Evolutionary conservation across 2,888 invertebrate genomes (phyloP).

Genomic region (Microctonus brassicae): DNA sequence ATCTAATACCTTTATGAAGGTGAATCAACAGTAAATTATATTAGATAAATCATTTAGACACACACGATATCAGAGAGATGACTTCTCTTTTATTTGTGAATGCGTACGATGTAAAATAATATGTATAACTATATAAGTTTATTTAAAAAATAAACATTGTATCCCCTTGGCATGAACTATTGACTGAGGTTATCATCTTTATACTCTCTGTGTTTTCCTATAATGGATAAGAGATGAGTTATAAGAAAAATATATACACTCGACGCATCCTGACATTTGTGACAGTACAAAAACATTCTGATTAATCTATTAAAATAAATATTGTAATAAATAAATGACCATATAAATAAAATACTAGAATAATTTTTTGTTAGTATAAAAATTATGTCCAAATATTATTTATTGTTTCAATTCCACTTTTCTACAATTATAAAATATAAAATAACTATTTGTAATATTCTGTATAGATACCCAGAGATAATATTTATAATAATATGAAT

Average conservation of each 20-base stretch:
- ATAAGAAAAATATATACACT: background rate
- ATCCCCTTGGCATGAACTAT: background rate
- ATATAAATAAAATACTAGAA: background rate
- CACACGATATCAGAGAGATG: background rate
- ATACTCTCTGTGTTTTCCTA: background rate
- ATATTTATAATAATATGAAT: too few species aligned
- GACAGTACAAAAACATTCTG: constrained; percentile 1
- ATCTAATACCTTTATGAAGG: constrained; percentile 4
- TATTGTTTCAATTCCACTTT: too few species aligned
- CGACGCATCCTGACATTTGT: background rate
- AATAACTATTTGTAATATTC: too few species aligned
- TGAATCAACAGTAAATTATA: background rate
- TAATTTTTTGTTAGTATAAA: background rate
- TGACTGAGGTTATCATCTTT: background rate
- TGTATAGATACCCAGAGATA: too few species aligned
- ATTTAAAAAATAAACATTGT: background rate
- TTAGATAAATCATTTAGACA: background rate
- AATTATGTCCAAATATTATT: background rate
- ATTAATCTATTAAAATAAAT: background rate
- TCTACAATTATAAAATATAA: too few species aligned
- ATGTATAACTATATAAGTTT: background rate
- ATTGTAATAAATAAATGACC: background rate
- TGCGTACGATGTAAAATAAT: background rate
- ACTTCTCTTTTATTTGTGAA: background rate
- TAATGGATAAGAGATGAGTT: constrained; percentile 5